phyloP scores from a whole-genome alignment of 1,140 invertebrate genomes.

The Drosophila bifasciata region DNA sequence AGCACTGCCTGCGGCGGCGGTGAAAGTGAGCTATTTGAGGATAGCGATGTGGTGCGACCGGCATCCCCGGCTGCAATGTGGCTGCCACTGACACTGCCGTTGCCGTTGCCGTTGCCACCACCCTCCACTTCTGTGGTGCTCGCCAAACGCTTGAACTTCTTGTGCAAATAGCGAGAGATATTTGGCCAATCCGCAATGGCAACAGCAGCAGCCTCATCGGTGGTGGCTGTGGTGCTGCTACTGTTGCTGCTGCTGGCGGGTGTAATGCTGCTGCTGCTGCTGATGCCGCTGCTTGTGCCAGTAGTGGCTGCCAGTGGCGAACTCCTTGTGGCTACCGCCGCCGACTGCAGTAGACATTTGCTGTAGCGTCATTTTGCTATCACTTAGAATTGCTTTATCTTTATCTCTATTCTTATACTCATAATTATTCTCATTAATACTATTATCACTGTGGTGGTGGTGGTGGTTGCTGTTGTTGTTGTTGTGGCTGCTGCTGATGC shows the following conservation, averaged over 20 bases:
- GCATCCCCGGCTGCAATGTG: constrained; percentile 29
- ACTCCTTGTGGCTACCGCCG: constrained; percentile 44
- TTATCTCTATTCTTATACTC: constrained; percentile 72
- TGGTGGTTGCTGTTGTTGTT: constrained; percentile 57
- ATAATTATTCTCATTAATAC: constrained; percentile 81
- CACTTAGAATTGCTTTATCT: constrained; percentile 76
- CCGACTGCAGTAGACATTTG: constrained; percentile 60
- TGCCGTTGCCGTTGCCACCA: constrained; percentile 56
- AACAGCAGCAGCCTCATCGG: constrained; percentile 61
- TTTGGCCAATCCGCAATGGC: constrained; percentile 63
- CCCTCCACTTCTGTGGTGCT: constrained; percentile 85
- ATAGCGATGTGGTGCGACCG: constrained; percentile 82
- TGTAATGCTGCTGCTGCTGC: constrained; percentile 1
- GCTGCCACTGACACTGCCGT: constrained; percentile 82
- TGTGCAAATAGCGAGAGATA: constrained; percentile 93
- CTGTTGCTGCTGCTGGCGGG: constrained; percentile 11
- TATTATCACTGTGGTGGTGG: constrained; percentile 80
- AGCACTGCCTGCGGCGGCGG: constrained; percentile 53
- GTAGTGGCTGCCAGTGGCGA: constrained; percentile 13
- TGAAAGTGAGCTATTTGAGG: constrained; percentile 69
- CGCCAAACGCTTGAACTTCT: constrained; percentile 95
- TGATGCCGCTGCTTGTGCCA: constrained; percentile 1
- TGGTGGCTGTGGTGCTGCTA: constrained; percentile 68
- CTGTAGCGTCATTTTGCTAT: constrained; percentile 82
- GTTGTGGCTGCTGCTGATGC: constrained; percentile 28